Percentiles rank a stretch among this genome's conserved stretches.
Conservation (phyloP, 1,140 invertebrate genomes). For the Dinoponera quadriceps region DNA sequence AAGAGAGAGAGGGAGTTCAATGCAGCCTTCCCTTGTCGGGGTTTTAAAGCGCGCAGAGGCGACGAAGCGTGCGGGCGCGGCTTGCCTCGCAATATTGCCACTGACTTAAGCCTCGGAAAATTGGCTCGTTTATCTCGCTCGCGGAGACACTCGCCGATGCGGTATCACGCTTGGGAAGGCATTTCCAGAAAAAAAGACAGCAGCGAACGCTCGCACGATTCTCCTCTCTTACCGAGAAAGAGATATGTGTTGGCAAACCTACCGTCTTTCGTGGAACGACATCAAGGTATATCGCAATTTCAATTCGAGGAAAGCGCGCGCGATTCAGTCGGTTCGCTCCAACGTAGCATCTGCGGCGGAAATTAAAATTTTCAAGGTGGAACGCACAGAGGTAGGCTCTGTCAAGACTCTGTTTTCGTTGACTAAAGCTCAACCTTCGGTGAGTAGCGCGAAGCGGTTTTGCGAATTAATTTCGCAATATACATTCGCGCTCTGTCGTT, state of each 20-base stretch:
- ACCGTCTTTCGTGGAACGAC: neutral
- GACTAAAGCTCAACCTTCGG: no score
- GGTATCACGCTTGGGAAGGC: constrained; percentile 68
- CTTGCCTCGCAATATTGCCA: constrained; percentile 77
- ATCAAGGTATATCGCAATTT: neutral
- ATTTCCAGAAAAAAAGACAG: constrained; percentile 16
- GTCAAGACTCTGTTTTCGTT: no score
- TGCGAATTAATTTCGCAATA: constrained; percentile 14
- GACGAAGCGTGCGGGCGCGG: neutral
- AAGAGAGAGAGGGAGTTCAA: constrained; percentile 14
- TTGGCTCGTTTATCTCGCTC: constrained; percentile 81
- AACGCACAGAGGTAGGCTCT: neutral
- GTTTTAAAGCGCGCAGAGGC: constrained; percentile 12
- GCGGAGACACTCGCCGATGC: constrained; percentile 62
- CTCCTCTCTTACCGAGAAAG: neutral
- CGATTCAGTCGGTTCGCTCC: neutral
- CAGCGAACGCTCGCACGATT: neutral
- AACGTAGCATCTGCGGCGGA: neutral
- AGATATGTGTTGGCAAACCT: neutral
- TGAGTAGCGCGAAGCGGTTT: neutral
- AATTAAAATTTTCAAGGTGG: constrained; percentile 8
- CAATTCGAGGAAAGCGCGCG: neutral
- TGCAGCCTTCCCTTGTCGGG: neutral
- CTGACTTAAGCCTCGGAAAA: constrained; percentile 81
- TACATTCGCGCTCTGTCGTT: neutral